phyloP scores from a whole-genome alignment of 2,888 invertebrate species.

The Minunthozetes semirufus region DNA sequence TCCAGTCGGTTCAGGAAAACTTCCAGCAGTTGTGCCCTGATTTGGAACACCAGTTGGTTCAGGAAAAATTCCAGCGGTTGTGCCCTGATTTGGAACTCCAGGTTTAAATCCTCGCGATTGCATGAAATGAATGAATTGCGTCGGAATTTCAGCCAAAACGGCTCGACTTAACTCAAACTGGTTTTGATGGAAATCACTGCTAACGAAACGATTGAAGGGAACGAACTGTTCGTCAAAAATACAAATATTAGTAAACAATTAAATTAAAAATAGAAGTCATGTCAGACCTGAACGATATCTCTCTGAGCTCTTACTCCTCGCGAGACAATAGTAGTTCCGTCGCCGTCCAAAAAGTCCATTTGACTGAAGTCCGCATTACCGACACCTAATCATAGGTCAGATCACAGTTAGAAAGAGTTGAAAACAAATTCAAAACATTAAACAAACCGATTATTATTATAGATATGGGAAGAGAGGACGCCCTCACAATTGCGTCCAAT shows the following conservation, averaged over 20 bases:
- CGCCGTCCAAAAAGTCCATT: conserved; percentile 56
- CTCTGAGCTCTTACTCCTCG: conserved; percentile 20
- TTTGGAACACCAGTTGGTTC: background rate
- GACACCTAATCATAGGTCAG: conserved; percentile 49
- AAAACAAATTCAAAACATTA: no score
- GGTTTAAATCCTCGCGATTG: conserved; percentile 34
- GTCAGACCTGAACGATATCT: conserved; percentile 42
- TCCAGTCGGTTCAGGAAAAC: conserved; percentile 7
- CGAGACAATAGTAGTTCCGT: conserved; percentile 5
- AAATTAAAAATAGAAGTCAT: background rate
- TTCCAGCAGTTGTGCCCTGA: background rate
- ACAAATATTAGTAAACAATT: background rate
- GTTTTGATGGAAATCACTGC: background rate
- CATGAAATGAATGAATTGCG: conserved; percentile 30
- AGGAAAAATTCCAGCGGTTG: background rate
- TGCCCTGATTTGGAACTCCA: background rate
- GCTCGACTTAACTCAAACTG: conserved; percentile 19
- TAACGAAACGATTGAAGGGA: conserved; percentile 20
- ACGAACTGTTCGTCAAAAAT: conserved; percentile 22
- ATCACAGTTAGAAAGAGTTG: background rate
- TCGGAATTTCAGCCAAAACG: conserved; percentile 26
- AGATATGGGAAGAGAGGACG: conserved; percentile 58
- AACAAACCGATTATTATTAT: conserved; percentile 57
- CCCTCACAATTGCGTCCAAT: conserved; percentile 48
- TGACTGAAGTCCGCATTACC: conserved; percentile 57